These are phyloP conservation scores for Bufo gargarizans DNA, from an alignment of 2,113 vertebrate species.

Conservation along the genomic window DNA sequence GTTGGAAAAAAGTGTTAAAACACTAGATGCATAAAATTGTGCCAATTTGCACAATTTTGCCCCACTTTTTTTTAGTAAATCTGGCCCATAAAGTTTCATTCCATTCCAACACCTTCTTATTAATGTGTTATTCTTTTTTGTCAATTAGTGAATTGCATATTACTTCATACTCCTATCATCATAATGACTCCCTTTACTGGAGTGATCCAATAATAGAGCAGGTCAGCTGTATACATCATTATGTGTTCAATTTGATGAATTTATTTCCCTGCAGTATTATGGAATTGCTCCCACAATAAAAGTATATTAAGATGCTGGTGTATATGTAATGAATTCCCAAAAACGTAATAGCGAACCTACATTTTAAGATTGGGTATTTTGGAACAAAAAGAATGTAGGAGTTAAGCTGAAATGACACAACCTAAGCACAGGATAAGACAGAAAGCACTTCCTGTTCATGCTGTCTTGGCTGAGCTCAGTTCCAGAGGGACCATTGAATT, in stretches of 20 bases:
- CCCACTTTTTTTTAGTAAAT: too few species aligned
- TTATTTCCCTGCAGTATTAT: background rate
- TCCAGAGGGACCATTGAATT: conserved; percentile 26
- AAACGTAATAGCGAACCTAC: background rate
- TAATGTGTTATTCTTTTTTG: background rate
- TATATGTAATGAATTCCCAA: background rate
- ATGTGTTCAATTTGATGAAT: background rate
- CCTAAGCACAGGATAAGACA: conserved; percentile 13
- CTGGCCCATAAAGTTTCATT: too few species aligned
- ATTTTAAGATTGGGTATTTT: conserved; percentile 4
- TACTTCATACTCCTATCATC: background rate
- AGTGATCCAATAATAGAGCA: background rate
- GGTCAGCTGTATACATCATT: background rate
- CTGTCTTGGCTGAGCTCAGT: conserved; percentile 4
- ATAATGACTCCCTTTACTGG: background rate
- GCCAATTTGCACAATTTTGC: too few species aligned
- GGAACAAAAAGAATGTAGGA: conserved; percentile 4
- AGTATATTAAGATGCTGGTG: background rate
- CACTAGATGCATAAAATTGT: too few species aligned
- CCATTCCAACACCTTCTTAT: too few species aligned
- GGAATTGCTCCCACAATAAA: background rate
- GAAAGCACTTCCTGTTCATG: conserved; percentile 25
- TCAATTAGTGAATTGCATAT: background rate
- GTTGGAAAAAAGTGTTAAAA: too few species aligned
- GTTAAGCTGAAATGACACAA: conserved; percentile 18